Percentiles rank a stretch among this genome's conserved stretches.
These are phyloP conservation scores for Melipona beecheii DNA, from an alignment of 2,888 invertebrate species.

Conservation along the genomic window DNA sequence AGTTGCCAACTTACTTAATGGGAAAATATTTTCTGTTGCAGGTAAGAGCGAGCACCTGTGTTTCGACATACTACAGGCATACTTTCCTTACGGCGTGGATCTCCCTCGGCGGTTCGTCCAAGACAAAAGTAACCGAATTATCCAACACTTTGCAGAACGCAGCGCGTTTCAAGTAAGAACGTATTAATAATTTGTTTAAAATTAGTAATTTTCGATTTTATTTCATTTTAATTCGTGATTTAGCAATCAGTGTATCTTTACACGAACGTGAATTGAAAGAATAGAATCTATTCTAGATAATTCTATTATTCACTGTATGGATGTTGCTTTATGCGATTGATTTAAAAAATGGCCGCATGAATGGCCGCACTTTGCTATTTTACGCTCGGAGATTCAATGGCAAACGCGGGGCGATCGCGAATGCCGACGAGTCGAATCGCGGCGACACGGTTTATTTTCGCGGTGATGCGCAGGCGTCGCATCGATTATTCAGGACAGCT, in stretches of 20 bases:
- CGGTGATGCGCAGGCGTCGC: slow-evolving; percentile 40
- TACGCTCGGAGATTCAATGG: not conserved
- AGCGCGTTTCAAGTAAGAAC: not conserved
- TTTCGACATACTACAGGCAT: not conserved
- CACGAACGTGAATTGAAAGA: no score
- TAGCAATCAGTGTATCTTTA: no score
- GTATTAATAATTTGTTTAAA: not conserved
- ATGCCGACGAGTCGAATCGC: slow-evolving; percentile 22
- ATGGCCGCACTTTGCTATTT: no score
- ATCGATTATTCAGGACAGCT: slow-evolving; percentile 29
- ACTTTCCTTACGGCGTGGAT: not conserved
- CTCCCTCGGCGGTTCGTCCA: not conserved
- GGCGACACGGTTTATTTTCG: slow-evolving; percentile 12
- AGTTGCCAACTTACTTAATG: slow-evolving; percentile 48
- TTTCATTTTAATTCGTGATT: no score
- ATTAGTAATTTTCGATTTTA: no score
- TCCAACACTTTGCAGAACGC: not conserved
- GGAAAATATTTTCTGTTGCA: slow-evolving; percentile 62
- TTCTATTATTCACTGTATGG: no score
- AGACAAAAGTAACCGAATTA: not conserved
- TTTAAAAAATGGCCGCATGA: no score
- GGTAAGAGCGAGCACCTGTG: slow-evolving; percentile 42
- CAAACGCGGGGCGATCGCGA: slow-evolving; percentile 2
- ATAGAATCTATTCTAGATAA: no score
- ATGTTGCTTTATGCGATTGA: no score